Evolutionary conservation across 1,140 invertebrate species (phyloP), one percentile per base, ranked within the genome.

Genomic region (Hesperophylax magnus): DNA sequence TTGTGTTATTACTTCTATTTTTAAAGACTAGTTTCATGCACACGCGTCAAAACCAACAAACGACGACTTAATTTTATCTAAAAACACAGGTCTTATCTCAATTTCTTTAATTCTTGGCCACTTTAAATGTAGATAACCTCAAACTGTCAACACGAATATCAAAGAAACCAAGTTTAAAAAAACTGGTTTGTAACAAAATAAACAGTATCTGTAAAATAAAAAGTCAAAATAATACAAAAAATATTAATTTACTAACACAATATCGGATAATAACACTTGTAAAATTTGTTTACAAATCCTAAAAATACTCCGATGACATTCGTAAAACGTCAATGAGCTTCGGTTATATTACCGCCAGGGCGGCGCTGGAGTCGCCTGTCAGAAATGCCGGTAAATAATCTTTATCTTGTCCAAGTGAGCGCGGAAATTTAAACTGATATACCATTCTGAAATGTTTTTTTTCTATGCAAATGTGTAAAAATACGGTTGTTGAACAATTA

Each of bases 351-450:
- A 52, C 63, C 60, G 63, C 60, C 39, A 78, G 77, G 24, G 31
- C 52, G 52, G 60, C 63, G 63, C 63, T 63, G 3, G 60, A 20
- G 22, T 67, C 34, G 22, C 9, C 18, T 24, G 4, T 22, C 20
- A 31, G 20, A 60, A 9, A 11, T 9, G 24, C 14, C 75, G 58
- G 75, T 39, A 14, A 47, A 47, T 47, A 47, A 47, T 47, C 39
- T 47, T 47, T 15, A 65, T 67, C 60, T 53, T 67, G 27, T 17
- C 39, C 27, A 15, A 39, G 22, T 27, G 60, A 53, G 39, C 63
- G 77, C 77, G 77, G 63, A 65, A 78, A 65, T 78, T 78, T 31
- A 54, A 78, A 78, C 77, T n/a, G 24, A n/a, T 7, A 77, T 61
- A 31, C 27, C 34, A 20, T 54, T 72, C 18, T 20, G 63, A 67